phyloP scores from a whole-genome alignment of 2,888 invertebrate genomes.

The Cancer borealis region DNA sequence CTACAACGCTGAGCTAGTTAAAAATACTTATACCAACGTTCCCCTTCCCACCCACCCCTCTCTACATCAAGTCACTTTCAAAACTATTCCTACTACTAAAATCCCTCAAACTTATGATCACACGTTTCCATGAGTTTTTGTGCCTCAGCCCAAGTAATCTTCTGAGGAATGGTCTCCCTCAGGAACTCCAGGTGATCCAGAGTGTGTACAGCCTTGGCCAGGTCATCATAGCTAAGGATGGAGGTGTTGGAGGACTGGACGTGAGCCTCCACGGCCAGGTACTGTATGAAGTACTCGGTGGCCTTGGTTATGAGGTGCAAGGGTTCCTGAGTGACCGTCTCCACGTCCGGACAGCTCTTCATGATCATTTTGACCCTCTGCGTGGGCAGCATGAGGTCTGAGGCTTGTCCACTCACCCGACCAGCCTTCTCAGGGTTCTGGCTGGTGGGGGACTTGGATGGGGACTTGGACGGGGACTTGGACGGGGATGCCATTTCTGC shows the following conservation, averaged over 20 bases:
- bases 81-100: slow-evolving; percentile 30
- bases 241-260: not conserved
- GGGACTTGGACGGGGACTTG: slow-evolving; percentile 56
- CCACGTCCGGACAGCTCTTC: slow-evolving; percentile 77
- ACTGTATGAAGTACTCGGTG: slow-evolving; percentile 77
- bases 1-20: not conserved
- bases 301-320: slow-evolving; percentile 76
- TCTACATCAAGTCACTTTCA: not conserved
- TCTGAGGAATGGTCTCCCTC: slow-evolving; percentile 75
- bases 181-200: slow-evolving; percentile 73
- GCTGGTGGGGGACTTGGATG: slow-evolving; percentile 57
- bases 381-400: slow-evolving; percentile 70
- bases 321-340: slow-evolving; percentile 75
- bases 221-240: slow-evolving; percentile 67
- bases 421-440: slow-evolving; percentile 41
- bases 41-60: not conserved
- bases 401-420: not conserved
- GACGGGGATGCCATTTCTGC: slow-evolving; percentile 74
- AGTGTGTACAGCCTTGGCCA: slow-evolving; percentile 64
- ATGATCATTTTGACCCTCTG: slow-evolving; percentile 77
- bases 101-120: slow-evolving; percentile 66
- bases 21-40: not conserved
- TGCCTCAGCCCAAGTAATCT: slow-evolving; percentile 75
- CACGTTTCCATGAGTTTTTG: slow-evolving; percentile 68
- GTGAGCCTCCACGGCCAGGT: slow-evolving; percentile 70